These are phyloP conservation scores for Embidobia sp. DNA, from an alignment of 2,888 invertebrate genomes.

Conservation along the genomic window DNA sequence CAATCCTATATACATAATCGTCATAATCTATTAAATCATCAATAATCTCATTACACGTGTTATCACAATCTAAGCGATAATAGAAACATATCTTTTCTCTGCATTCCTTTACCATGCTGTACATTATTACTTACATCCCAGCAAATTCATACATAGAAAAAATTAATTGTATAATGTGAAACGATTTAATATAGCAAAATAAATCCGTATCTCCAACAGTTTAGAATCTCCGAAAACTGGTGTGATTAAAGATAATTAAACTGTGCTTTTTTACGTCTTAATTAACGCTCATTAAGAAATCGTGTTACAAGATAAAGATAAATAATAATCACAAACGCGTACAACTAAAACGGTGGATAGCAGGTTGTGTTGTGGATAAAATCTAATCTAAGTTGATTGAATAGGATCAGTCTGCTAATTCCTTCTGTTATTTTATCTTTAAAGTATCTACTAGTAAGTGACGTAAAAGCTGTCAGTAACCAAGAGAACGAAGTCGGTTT, in stretches of 20 bases:
- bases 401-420: constrained; percentile 54
- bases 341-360: constrained; percentile 16
- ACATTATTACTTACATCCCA: too few species aligned
- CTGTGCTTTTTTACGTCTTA: constrained; percentile 8
- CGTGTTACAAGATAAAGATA: constrained; percentile 29
- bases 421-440: constrained; percentile 50
- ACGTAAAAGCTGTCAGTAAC: constrained; percentile 51
- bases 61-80: too few species aligned
- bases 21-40: too few species aligned
- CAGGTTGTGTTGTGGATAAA: constrained; percentile 43
- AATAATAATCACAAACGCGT: constrained; percentile 27
- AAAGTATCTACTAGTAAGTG: constrained; percentile 48
- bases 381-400: constrained; percentile 58
- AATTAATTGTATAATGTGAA: too few species aligned
- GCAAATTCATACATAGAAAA: too few species aligned
- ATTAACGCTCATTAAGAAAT: constrained; percentile 43
- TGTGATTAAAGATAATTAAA: not conserved
- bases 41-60: too few species aligned
- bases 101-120: too few species aligned
- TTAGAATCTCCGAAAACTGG: too few species aligned
- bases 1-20: too few species aligned
- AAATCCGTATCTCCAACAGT: too few species aligned
- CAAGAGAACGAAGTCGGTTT: constrained; percentile 43
- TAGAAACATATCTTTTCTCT: too few species aligned
- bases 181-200: too few species aligned